Evolutionary conservation across 2,113 vertebrate species (phyloP).

Genomic region (Corvus moneduloides): DNA sequence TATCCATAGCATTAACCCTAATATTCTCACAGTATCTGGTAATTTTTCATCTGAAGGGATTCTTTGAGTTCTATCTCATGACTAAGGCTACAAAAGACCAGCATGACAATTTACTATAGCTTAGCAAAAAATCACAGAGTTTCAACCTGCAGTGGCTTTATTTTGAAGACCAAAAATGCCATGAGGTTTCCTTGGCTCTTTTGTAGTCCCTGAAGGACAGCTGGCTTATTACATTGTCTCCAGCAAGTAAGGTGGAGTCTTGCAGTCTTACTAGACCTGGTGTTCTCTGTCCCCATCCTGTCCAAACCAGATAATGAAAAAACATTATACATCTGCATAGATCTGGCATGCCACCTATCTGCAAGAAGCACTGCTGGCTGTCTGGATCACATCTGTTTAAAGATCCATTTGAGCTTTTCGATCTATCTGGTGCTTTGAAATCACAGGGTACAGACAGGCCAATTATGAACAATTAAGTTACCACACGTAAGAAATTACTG

Average conservation of each 20-base stretch:
- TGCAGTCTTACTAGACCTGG: not conserved
- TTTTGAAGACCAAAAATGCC: not conserved
- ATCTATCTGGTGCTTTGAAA: not conserved
- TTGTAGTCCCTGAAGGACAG: not conserved
- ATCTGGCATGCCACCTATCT: not conserved
- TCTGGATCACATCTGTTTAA: not conserved
- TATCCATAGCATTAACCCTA: not conserved
- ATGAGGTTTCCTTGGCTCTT: not conserved
- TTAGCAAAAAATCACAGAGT: not conserved
- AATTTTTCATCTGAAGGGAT: not conserved
- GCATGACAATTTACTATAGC: not conserved
- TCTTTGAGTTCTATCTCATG: not conserved
- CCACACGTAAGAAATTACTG: not conserved
- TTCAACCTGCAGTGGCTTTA: not conserved
- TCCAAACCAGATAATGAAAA: not conserved
- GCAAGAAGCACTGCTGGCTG: not conserved
- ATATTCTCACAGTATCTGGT: not conserved
- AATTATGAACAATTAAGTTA: conserved; percentile 9
- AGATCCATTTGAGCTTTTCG: not conserved
- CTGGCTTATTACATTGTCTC: not conserved
- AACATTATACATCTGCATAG: not conserved
- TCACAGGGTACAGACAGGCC: not conserved
- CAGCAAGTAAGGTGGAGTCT: not conserved
- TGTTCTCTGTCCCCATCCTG: not conserved
- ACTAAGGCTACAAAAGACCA: not conserved